Percentiles rank a stretch among this genome's conserved stretches.
phyloP scores from a whole-genome alignment of 2,797 vertebrate genomes.

The Sarcoramphus papa region DNA sequence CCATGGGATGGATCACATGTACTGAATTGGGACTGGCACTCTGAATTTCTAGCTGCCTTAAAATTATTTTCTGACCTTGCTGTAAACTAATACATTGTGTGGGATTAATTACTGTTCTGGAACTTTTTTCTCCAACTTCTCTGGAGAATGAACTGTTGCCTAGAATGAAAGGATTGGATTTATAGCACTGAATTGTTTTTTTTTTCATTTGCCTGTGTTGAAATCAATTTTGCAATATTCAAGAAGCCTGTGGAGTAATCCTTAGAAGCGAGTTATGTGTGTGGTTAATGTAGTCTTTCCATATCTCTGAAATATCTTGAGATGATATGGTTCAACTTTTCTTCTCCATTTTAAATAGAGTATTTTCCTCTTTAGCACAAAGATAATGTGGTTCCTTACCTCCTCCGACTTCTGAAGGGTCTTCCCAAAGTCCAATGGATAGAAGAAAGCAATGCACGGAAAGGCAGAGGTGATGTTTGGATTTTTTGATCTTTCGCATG shows the following conservation, averaged over 20 bases:
- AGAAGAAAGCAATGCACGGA: constrained; percentile 90
- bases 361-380: constrained; percentile 84
- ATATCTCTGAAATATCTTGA: background rate
- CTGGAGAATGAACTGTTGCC: background rate
- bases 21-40: background rate
- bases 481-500: background rate
- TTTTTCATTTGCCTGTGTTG: background rate
- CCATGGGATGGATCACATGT: background rate
- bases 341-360: background rate
- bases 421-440: constrained; percentile 96
- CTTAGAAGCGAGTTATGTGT: background rate
- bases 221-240: background rate
- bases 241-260: background rate
- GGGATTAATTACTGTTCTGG: background rate
- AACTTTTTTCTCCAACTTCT: background rate
- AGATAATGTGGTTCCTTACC: constrained; percentile 89
- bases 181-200: background rate
- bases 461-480: constrained; percentile 81
- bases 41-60: background rate
- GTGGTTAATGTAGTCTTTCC: background rate
- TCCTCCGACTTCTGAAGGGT: constrained; percentile 89
- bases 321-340: background rate
- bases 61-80: background rate
- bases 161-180: background rate
- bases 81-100: background rate